Base-by-base conservation (phyloP, 2,113 vertebrate species). In the Murina feae region DNA sequence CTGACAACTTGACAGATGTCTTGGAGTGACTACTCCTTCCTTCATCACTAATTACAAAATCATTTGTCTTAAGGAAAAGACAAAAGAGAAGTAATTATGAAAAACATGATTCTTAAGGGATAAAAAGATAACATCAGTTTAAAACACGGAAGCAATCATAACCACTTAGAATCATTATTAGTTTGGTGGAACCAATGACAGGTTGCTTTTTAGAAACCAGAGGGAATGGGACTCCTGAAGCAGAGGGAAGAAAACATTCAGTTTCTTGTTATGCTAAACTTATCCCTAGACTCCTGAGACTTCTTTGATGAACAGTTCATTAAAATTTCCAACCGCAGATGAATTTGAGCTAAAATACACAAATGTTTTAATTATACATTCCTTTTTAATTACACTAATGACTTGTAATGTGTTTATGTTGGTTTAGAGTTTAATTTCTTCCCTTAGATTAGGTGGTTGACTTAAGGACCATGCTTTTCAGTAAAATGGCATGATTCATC, bases 321-420 rank as follows among this genome's bases (percentile, higher is more conserved):
- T 98, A 98, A 98, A 98, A 98, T 98, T 98, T 98, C 98, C 96
- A 0, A 98, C 98, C 32, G 10, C 98, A 98, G 98, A 98, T 98
- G 98, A 98, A 98, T 98, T 98, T 99, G 97, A 98, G 98, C 98
- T 98, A 98, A 98, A 98, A 98, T 98, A 98, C 98, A 98, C 98
- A 98, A 98, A 98, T 98, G 98, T 98, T 98, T 98, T 98, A 98
- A 98, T 99, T 98, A 98, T 98, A 97, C 98, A 98, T 98, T 98
- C 98, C 97, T 98, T 98, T 98, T 98, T 98, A 99, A 98, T 98
- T 99, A 98, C 98, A 98, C 98, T 98, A 98, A 99, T 98, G 98
- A 98, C 98, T 98, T 98, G 98, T 98, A 98, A 98, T 98, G 97
- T 98, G 98, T 98, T 98, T 98, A 98, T 98, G 97, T 98, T 99